Evolutionary conservation across 2,797 vertebrate genomes (phyloP), one percentile per base, ranked within the genome.

Genomic region (Cyclura pinguis): DNA sequence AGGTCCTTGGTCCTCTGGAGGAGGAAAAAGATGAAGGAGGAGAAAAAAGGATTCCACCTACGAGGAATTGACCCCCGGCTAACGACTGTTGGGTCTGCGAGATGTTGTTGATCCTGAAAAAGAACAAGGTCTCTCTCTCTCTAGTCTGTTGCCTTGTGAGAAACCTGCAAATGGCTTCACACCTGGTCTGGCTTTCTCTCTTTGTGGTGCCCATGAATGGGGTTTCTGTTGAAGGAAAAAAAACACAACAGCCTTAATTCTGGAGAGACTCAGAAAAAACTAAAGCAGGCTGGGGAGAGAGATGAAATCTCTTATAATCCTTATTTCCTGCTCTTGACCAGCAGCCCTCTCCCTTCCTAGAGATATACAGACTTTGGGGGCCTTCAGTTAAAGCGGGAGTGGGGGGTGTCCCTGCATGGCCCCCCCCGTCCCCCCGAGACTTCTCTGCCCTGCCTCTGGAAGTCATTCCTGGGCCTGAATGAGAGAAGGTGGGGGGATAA

Each of bases 401-500:
- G 50, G 16, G 24, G 24, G 35, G n/a, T 35, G 32, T n/a, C 22
- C 14, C 20, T 55, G 47, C 47, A 9, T 42, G 3, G 42, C 35
- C 18, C 20, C 18, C 20, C 88, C 93, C 89, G 87, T 55, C 59
- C 81, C 64, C 91, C 12, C 18, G 81, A 64, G 86, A 88, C 90
- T 52, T 38, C 14, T 92, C 89, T 9, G 59, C 80, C 87, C 81
- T 32, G 81, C 92, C 95, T 96, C 96, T 96, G 88, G 77, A 97
- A 96, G 92, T 92, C 92, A 94, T 95, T 96, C 94, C 96, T 96
- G 84, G 95, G 96, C 93, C 93, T 90, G 94, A 95, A 62, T 96
- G 96, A 96, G 97, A 96, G 97, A 97, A 96, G 32, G 59, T 1
- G 59, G 42, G 0, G 12, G 96, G 95, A 95, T 96, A 97, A 97